Evolutionary conservation across 2,797 vertebrate genomes (phyloP).

Genomic region (Acrossocheilus wenchowensis): DNA sequence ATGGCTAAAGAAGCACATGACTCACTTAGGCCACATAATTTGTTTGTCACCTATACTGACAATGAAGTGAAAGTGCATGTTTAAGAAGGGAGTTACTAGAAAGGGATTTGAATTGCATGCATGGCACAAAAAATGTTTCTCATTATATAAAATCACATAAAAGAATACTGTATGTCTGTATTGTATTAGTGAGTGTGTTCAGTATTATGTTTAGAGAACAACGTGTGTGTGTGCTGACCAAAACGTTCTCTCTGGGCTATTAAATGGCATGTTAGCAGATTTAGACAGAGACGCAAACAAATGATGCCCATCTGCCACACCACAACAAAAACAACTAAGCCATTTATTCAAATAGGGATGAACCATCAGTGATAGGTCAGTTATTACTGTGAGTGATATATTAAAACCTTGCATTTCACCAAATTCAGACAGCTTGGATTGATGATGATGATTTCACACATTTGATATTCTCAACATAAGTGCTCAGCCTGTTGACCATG

Average conservation of each 20-base stretch:
- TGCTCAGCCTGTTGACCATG: conserved; percentile 20
- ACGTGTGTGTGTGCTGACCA: conserved; percentile 20
- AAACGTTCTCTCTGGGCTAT: conserved; percentile 13
- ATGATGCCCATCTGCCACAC: conserved; percentile 54
- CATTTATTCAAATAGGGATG: conserved; percentile 40
- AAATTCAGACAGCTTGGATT: conserved; percentile 24
- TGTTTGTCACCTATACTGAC: conserved; percentile 2
- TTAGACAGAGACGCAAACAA: conserved; percentile 53
- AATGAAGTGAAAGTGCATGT: conserved; percentile 7
- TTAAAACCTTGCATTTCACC: not conserved
- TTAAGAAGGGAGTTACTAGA: conserved; percentile 6
- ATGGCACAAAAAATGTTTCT: not conserved
- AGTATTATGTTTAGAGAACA: not conserved
- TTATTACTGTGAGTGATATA: conserved; percentile 1
- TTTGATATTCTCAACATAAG: conserved; percentile 8
- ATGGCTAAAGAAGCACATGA: conserved; percentile 13
- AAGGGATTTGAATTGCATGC: not conserved
- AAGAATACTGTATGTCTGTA: not conserved
- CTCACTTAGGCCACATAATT: not conserved
- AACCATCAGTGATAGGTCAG: conserved; percentile 6
- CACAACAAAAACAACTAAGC: conserved; percentile 39
- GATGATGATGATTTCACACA: conserved; percentile 22
- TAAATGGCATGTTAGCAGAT: conserved; percentile 51
- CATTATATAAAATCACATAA: not conserved
- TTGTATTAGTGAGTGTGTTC: not conserved